phyloP scores from a whole-genome alignment of 2,113 vertebrate species.

The Otocyon megalotis region DNA sequence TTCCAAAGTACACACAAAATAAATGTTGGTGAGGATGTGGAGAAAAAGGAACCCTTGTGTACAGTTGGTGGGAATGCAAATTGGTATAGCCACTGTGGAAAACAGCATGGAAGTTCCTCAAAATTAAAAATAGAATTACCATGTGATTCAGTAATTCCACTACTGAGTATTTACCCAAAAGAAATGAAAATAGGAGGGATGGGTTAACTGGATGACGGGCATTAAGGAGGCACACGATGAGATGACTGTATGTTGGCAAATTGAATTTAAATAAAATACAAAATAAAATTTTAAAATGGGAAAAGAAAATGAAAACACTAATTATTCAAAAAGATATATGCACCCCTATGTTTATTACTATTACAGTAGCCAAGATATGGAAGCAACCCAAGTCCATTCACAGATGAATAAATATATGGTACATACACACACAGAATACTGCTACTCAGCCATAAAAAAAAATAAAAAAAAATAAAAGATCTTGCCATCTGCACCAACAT shows the following conservation, averaged over 20 bases:
- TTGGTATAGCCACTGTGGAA: background rate
- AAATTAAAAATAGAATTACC: background rate
- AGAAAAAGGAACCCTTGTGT: background rate
- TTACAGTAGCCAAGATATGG: background rate
- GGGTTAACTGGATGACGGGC: too few relatives aligned
- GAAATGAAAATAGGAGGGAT: background rate
- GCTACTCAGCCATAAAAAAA: background rate
- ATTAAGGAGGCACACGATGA: too few relatives aligned
- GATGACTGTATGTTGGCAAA: too few relatives aligned
- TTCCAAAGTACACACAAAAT: background rate
- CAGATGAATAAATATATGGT: background rate
- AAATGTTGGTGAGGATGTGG: background rate
- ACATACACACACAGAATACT: background rate
- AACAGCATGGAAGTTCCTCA: background rate
- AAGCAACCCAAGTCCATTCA: background rate
- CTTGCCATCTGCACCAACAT: too few relatives aligned
- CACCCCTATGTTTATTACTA: background rate
- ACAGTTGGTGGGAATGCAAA: background rate
- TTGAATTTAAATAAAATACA: too few relatives aligned
- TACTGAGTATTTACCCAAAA: background rate
- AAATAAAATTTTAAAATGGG: too few relatives aligned
- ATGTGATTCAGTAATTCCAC: background rate
- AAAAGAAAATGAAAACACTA: background rate
- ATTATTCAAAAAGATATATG: background rate
- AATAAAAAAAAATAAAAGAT: background rate